Base-by-base conservation (phyloP, 1,140 invertebrate genomes). In the Sycophila sp. region DNA sequence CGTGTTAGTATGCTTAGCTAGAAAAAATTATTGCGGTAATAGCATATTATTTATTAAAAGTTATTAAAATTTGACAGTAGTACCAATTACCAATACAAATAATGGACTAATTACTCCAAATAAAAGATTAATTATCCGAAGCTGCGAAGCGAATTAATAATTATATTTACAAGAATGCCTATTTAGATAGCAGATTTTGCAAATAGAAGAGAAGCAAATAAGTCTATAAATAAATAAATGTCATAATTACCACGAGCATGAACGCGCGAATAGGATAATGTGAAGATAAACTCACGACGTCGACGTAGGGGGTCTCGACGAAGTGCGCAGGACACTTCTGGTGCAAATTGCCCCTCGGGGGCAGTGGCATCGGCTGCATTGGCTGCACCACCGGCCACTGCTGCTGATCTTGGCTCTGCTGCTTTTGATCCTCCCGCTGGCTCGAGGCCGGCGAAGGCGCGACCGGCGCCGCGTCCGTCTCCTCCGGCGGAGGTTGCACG, bases 291-390 rank as follows among this genome's bases (percentile, higher is more conserved):
- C 76, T 79, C 76, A 84, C 83, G 73, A 73, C 80, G 40, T 85
- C 80, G 8, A 87, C 79, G 49, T 83, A 76, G 58, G 84, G 79
- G 72, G 82, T 84, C 72, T 88, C 78, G 36, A 83, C 79, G 71
- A 89, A 87, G 68, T 86, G 87, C 72, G 51, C 86, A 74, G 83
- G 90, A 86, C 75, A 87, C 38, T 85, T 80, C 55, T 76, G 79
- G 78, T 80, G 79, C 17, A 78, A 72, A 66, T 78, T 80, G n/a
- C 69, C 65, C 71, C 67, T 72, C 2, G 76, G 75, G 1, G 77
- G 71, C 58, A 78, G 76, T 47, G 80, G 76, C 53, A 75, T 74
- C 47, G 78, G 69, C 51, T 81, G 76, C 49, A 79, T 58, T 26
- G 78, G 71, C 49, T 77, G 72, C 2, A 66, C 36, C 22, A 70